Percentiles rank a stretch among this genome's conserved stretches.
phyloP scores from a whole-genome alignment of 2,888 invertebrate genomes.

The Pteria penguin region DNA sequence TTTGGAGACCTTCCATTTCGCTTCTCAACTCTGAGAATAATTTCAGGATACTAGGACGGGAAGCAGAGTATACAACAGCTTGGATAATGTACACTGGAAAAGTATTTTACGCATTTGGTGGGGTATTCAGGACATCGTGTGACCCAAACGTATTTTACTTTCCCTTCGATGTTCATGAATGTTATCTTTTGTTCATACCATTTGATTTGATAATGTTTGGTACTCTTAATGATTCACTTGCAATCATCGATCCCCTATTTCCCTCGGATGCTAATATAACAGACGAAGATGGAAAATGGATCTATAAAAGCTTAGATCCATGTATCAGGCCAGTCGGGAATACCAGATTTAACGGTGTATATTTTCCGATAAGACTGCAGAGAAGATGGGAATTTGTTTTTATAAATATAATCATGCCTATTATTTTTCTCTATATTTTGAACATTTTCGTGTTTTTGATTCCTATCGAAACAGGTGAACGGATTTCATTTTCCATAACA shows the following conservation, averaged over 20 bases:
- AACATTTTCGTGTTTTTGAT: constrained; percentile 52
- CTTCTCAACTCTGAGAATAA: neutral
- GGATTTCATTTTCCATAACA: constrained; percentile 49
- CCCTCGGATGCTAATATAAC: neutral
- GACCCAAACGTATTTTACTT: constrained; percentile 6
- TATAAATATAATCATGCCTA: constrained; percentile 48
- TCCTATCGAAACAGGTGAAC: constrained; percentile 48
- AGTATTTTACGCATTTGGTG: neutral
- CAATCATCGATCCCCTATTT: neutral
- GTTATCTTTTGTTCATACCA: neutral
- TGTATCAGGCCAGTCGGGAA: neutral
- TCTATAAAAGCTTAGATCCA: neutral
- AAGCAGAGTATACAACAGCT: neutral
- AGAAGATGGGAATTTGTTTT: constrained; percentile 46
- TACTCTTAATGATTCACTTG: neutral
- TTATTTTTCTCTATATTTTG: constrained; percentile 40
- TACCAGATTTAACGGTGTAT: neutral
- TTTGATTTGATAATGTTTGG: neutral
- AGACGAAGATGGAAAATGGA: constrained; percentile 5
- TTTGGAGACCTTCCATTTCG: constrained; percentile 2
- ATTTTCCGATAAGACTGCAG: constrained; percentile 36
- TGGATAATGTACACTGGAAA: neutral
- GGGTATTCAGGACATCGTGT: neutral
- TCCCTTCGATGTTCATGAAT: constrained; percentile 18
- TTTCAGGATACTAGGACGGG: neutral